These are phyloP conservation scores for Acanthurus leucopareius DNA, from an alignment of 2,797 vertebrate genomes.

Conservation along the genomic window DNA sequence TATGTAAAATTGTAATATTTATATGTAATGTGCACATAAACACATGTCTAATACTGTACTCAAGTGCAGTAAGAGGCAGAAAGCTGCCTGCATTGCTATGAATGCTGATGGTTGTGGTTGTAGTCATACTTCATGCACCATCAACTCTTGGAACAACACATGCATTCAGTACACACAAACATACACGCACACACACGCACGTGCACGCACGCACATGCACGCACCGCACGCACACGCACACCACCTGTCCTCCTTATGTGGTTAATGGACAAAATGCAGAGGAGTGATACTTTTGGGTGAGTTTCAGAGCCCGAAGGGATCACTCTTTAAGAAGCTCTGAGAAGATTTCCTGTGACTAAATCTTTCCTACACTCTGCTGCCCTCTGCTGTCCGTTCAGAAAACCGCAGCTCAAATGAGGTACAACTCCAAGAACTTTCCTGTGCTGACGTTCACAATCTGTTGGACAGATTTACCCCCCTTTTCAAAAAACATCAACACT, in stretches of 20 bases:
- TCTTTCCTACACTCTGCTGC: slow-evolving; percentile 60
- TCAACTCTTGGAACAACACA: slow-evolving; percentile 21
- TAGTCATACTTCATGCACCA: slow-evolving; percentile 37
- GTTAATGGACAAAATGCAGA: slow-evolving; percentile 71
- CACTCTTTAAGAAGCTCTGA: slow-evolving; percentile 42
- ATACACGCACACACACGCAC: slow-evolving; percentile 32
- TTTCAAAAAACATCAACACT: slow-evolving; percentile 6
- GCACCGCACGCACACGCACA: slow-evolving; percentile 30
- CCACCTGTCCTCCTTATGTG: slow-evolving; percentile 56
- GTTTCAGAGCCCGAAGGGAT: slow-evolving; percentile 67
- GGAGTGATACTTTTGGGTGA: slow-evolving; percentile 66
- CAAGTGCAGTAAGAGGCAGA: slow-evolving; percentile 33
- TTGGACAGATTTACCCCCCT: neutral
- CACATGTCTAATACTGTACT: slow-evolving; percentile 66
- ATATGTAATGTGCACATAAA: slow-evolving; percentile 9
- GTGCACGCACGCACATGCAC: slow-evolving; percentile 33
- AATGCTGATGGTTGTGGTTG: slow-evolving; percentile 27
- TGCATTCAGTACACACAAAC: slow-evolving; percentile 26
- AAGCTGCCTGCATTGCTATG: slow-evolving; percentile 46
- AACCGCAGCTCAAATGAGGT: slow-evolving; percentile 43
- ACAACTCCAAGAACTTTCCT: neutral
- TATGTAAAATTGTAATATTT: slow-evolving; percentile 23
- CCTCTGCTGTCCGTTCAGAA: slow-evolving; percentile 65
- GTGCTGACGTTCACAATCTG: slow-evolving; percentile 19
- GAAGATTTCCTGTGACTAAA: slow-evolving; percentile 28